Base-by-base conservation (phyloP, 2,888 invertebrate species). In the Amorpha juglandis region DNA sequence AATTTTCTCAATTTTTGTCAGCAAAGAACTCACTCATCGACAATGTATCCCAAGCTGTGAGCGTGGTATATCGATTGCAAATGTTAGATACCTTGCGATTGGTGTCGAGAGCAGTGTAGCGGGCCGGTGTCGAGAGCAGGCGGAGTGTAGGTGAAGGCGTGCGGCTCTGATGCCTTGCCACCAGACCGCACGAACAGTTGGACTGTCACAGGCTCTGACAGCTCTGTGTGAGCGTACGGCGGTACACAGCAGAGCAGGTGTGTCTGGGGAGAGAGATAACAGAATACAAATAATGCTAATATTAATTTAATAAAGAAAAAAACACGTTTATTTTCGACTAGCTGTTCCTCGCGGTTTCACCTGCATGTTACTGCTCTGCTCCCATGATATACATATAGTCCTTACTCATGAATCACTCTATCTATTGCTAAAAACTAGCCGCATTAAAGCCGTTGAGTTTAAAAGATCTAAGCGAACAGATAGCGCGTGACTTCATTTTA, bases 241-340 rank as follows among this genome's bases (percentile, higher is more conserved):
- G 98, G 98, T 73, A 98, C 96, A 76, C 96, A 96, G 90, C 98
- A 98, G 45, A 98, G 97, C 64, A 98, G 94, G 90, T 98, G 98
- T 27, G 97, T 97, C 96, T 98, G 94, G 83, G 64, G 68, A 58
- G 0, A n/a, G 12, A 1, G 12, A 33, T 6, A 42, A 21, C 3
- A 9, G 11, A 27, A 27, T 27, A 27, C 27, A 27, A 27, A 3
- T 27, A 27, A 27, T 27, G 27, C n/a, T n/a, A n/a, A n/a, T n/a
- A n/a, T n/a, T n/a, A n/a, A n/a, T n/a, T n/a, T n/a, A n/a, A n/a
- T n/a, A n/a, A n/a, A n/a, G n/a, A n/a, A n/a, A n/a, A n/a, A n/a
- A n/a, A n/a, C n/a, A n/a, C n/a, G n/a, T n/a, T n/a, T n/a, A n/a
- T n/a, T n/a, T n/a, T n/a, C n/a, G n/a, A n/a, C n/a, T n/a, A n/a